These are phyloP conservation scores for Netelia virgata DNA, from an alignment of 2,888 invertebrate species.

Conservation along the genomic window DNA sequence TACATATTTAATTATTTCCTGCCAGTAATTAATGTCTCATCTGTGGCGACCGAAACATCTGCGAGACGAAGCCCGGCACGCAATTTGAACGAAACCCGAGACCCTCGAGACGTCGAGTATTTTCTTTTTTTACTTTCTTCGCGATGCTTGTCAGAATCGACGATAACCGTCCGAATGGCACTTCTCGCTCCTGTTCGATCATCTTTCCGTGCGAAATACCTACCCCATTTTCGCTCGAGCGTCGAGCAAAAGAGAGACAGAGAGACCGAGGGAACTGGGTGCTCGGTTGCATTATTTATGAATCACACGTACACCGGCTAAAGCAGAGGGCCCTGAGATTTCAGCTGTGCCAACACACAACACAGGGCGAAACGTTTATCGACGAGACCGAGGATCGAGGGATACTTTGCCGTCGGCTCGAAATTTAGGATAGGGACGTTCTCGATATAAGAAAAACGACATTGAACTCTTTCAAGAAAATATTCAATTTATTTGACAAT, in stretches of 20 bases:
- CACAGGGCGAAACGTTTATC: constrained; percentile 77
- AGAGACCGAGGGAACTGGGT: constrained; percentile 44
- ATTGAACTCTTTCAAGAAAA: not conserved
- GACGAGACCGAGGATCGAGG: constrained; percentile 74
- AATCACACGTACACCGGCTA: constrained; percentile 77
- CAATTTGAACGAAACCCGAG: constrained; percentile 25
- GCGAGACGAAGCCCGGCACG: constrained; percentile 18
- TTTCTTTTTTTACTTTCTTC: constrained; percentile 31
- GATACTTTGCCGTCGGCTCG: constrained; percentile 75
- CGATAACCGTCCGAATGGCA: constrained; percentile 61
- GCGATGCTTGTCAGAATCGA: constrained; percentile 52
- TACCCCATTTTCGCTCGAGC: constrained; percentile 51
- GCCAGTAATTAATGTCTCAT: constrained; percentile 46
- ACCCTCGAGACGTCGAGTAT: constrained; percentile 3
- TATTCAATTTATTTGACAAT: not conserved
- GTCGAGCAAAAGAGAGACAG: constrained; percentile 36
- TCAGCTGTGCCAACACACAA: constrained; percentile 74
- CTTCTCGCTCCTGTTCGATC: constrained; percentile 60
- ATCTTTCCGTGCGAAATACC: constrained; percentile 63
- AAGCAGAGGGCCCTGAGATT: constrained; percentile 78
- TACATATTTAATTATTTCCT: constrained; percentile 61
- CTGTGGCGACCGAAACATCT: constrained; percentile 52
- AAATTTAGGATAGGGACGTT: constrained; percentile 43
- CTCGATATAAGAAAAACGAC: not conserved
- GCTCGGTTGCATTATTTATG: constrained; percentile 79